Base-by-base conservation (phyloP, 2,797 vertebrate species). In the Garrulus glandarius region DNA sequence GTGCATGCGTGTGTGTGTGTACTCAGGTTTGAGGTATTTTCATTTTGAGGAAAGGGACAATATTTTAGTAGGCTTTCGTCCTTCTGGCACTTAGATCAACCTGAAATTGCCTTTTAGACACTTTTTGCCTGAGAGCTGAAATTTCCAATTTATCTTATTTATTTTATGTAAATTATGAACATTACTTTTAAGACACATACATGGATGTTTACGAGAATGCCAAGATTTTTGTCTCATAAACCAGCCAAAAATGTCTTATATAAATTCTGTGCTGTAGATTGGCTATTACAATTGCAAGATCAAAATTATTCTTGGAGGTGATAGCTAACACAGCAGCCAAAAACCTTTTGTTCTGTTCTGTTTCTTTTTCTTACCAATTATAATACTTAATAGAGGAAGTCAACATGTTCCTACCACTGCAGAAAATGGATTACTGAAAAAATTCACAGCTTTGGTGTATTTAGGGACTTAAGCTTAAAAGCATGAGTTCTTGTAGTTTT, bases 241-340 rank as follows among this genome's bases (percentile, higher is more conserved):
- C 18, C 50, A 78, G 65, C 13, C 57, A 87, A 83, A 93, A 92
- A 91, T 41, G 32, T 68, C 64, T 68, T 82, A 64, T 71, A 83
- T 82, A 94, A 91, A 87, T 91, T 91, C 52, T 68, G 7, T 87
- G 52, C 52, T 92, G 56, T 87, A 91, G 74, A 91, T 74, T 94
- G 84, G 41, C 68, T 95, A 91, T 95, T 94, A 83, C 53, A 93
- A 68, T 85, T 91, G 75, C 78, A 92, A 92, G 89, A 94, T 89
- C 63, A 93, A 96, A 96, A 91, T 92, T 89, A 87, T 89, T 92
- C 71, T 95, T 91, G 76, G 82, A 96, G 93, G 79, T 96, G 87
- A 93, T 91, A 92, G 75, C 75, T 89, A 87, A 78, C 75, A 65
- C 6, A 71, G 70, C 81, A 96, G 61, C 69, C 55, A 81, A 91